A percentile compares a stretch with the other conserved stretches of the same genome.
Conservation (phyloP, 2,888 invertebrate genomes). For the Ametastegia equiseti region DNA sequence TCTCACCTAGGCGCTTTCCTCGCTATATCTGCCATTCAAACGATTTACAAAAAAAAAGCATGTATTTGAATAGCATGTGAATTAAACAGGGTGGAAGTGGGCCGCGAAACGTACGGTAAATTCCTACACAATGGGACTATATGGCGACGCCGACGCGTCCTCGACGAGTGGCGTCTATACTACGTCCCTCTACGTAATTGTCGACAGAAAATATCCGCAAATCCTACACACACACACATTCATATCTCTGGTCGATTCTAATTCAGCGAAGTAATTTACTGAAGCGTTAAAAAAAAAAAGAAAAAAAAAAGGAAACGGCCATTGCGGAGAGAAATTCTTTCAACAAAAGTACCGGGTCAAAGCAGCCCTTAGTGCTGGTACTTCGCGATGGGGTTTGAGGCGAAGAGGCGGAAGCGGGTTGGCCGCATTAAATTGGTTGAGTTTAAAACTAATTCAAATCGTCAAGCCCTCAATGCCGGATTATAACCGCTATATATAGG, state of each 20-base stretch:
- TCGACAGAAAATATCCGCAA: not conserved
- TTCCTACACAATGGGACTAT: not conserved
- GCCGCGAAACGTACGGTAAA: not conserved
- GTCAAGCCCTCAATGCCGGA: not conserved
- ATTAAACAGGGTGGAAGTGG: slow-evolving; percentile 14
- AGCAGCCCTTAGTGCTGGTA: not conserved
- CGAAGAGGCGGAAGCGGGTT: not conserved
- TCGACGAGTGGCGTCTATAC: not conserved
- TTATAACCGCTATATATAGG: not conserved
- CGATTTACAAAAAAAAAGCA: too few species aligned
- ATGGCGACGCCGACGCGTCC: not conserved
- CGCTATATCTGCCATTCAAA: too few species aligned
- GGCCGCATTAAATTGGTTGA: not conserved
- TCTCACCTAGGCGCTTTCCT: too few species aligned
- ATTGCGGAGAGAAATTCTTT: not conserved
- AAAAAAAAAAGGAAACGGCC: not conserved
- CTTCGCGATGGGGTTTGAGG: not conserved
- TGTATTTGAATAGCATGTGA: slow-evolving; percentile 16
- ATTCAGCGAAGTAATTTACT: slow-evolving; percentile 7
- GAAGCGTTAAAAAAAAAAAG: not conserved
- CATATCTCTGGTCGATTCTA: slow-evolving; percentile 2
- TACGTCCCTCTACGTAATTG: not conserved
- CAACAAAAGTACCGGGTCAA: not conserved
- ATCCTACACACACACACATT: not conserved
- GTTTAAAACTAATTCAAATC: slow-evolving; percentile 12